Evolutionary conservation across 2,888 invertebrate genomes (phyloP).

Genomic region (Ligdia adustata): DNA sequence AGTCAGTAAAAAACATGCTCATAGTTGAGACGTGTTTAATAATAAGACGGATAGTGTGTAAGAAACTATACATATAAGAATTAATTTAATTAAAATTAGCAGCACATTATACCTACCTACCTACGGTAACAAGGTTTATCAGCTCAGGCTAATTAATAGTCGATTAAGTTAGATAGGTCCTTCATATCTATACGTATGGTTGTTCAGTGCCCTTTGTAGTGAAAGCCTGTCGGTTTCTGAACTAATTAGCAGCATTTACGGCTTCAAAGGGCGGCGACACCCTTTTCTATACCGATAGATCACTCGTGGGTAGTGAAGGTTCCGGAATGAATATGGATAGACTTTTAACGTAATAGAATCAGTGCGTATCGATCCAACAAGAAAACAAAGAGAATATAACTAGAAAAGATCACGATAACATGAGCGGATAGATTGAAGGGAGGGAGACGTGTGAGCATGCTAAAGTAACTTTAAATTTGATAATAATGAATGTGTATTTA

Average conservation of each 20-base stretch:
- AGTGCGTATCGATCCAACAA: slow-evolving; percentile 12
- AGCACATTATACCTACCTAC: too few relatives aligned
- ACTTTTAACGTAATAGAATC: slow-evolving; percentile 17
- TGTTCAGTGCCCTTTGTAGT: slow-evolving; percentile 50
- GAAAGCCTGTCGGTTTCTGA: slow-evolving; percentile 48
- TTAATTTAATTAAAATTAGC: too few relatives aligned
- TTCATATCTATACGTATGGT: slow-evolving; percentile 42
- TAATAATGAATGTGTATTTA: too few relatives aligned
- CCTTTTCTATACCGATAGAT: slow-evolving; percentile 13
- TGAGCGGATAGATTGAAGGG: too few relatives aligned
- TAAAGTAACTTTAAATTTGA: too few relatives aligned
- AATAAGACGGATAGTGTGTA: too few relatives aligned
- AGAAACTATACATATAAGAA: too few relatives aligned
- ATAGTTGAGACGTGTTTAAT: too few relatives aligned
- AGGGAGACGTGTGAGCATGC: too few relatives aligned
- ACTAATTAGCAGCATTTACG: slow-evolving; percentile 63
- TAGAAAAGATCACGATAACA: slow-evolving; percentile 18
- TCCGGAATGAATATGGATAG: slow-evolving; percentile 21
- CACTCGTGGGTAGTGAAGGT: slow-evolving; percentile 23
- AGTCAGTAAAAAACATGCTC: too few relatives aligned
- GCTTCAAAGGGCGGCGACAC: slow-evolving; percentile 33
- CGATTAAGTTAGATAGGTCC: too few relatives aligned
- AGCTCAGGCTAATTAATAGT: slow-evolving; percentile 23
- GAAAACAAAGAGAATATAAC: slow-evolving; percentile 17
- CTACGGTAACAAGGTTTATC: too few relatives aligned